Evolutionary conservation across 2,113 vertebrate genomes (phyloP).

Genomic region (Leucosticte australis): DNA sequence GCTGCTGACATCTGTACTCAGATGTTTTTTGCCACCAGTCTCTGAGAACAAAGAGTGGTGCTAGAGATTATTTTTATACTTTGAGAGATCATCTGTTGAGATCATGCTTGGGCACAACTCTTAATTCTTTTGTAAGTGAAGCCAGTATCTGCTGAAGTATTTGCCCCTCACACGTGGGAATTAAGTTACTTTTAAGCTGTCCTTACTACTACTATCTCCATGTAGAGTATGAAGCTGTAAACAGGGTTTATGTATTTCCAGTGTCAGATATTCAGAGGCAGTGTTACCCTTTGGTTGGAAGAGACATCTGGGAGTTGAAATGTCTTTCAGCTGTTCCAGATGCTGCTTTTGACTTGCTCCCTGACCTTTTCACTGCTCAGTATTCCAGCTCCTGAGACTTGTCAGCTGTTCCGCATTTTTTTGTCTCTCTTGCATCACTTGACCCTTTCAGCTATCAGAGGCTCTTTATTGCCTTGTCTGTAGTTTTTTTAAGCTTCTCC

Average conservation of each 20-base stretch:
- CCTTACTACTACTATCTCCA: not conserved
- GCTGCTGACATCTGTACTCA: not conserved
- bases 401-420: not conserved
- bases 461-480: not conserved
- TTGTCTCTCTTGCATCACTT: not conserved
- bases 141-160: not conserved
- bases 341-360: constrained; percentile 5
- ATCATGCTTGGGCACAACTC: not conserved
- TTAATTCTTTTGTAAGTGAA: not conserved
- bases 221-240: not conserved
- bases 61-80: not conserved
- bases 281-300: not conserved
- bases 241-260: not conserved
- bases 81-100: not conserved
- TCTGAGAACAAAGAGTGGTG: not conserved
- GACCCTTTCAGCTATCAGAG: not conserved
- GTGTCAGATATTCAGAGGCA: not conserved
- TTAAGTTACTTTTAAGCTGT: not conserved
- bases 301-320: not conserved
- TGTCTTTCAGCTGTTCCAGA: not conserved
- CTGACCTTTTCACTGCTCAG: constrained; percentile 16
- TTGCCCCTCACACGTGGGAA: not conserved
- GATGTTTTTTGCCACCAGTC: not conserved
- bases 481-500: not conserved
- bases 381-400: not conserved